Conservation (phyloP, 2,113 vertebrate genomes). For the Cettia cetti region DNA sequence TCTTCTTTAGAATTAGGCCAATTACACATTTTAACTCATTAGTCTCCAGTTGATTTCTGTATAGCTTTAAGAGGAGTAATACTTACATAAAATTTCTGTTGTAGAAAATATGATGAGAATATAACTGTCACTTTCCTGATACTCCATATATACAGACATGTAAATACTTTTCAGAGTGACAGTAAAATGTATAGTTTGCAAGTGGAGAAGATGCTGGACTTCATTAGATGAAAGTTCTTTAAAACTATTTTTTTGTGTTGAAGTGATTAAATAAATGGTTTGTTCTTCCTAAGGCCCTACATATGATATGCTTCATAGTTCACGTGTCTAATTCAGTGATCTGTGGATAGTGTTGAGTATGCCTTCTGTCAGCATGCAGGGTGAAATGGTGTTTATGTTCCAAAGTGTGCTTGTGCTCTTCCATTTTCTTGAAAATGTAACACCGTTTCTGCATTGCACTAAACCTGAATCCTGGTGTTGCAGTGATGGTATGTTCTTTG, state of each 20-base stretch:
- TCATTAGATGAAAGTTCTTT: background rate
- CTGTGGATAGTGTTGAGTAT: background rate
- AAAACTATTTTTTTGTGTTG: background rate
- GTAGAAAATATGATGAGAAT: background rate
- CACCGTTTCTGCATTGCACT: background rate
- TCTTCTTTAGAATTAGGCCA: background rate
- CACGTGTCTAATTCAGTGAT: background rate
- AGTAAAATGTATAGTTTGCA: background rate
- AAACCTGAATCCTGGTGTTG: background rate
- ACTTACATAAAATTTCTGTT: background rate
- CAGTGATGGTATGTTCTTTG: background rate
- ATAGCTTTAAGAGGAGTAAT: background rate
- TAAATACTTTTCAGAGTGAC: background rate
- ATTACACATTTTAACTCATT: background rate
- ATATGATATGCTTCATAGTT: background rate
- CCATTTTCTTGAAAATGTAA: background rate
- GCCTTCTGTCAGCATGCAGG: background rate
- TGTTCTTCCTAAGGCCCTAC: background rate
- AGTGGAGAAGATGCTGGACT: background rate
- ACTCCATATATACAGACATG: background rate
- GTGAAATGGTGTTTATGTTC: background rate
- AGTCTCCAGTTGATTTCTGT: background rate
- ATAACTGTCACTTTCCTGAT: background rate
- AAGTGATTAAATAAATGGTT: background rate
- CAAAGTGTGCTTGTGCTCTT: background rate